Evolutionary conservation across 2,797 vertebrate genomes (phyloP).

Genomic region (Halcyon leucocephala): DNA sequence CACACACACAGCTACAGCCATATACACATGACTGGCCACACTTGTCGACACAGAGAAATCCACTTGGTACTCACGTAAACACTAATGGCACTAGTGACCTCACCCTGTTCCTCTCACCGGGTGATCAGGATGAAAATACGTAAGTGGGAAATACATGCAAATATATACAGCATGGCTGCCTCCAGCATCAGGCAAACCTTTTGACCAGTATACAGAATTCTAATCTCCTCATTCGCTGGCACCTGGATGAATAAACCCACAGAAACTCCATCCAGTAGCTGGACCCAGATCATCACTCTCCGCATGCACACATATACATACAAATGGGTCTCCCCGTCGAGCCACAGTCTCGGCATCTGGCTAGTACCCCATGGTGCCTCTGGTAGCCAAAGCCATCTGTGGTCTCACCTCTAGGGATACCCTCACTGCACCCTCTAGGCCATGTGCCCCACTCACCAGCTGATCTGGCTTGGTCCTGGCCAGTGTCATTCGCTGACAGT

Average conservation of each 20-base stretch:
- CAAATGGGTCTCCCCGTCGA: neutral
- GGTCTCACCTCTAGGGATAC: neutral
- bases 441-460: rapidly evolving
- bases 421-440: neutral
- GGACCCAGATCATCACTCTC: neutral
- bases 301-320: neutral
- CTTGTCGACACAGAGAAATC: neutral
- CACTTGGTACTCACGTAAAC: neutral
- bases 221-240: neutral
- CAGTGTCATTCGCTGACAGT: neutral
- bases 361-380: neutral
- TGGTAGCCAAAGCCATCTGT: neutral
- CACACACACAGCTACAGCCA: neutral
- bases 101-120: neutral
- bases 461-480: neutral
- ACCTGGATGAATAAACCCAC: neutral
- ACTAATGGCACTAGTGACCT: neutral
- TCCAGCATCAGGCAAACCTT: neutral
- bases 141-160: neutral
- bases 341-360: neutral
- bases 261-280: neutral
- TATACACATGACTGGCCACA: no score
- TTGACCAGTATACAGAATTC: neutral
- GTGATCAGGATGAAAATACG: neutral
- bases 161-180: neutral